phyloP scores from a whole-genome alignment of 2,113 vertebrate genomes.

The Myrmecobius fasciatus region DNA sequence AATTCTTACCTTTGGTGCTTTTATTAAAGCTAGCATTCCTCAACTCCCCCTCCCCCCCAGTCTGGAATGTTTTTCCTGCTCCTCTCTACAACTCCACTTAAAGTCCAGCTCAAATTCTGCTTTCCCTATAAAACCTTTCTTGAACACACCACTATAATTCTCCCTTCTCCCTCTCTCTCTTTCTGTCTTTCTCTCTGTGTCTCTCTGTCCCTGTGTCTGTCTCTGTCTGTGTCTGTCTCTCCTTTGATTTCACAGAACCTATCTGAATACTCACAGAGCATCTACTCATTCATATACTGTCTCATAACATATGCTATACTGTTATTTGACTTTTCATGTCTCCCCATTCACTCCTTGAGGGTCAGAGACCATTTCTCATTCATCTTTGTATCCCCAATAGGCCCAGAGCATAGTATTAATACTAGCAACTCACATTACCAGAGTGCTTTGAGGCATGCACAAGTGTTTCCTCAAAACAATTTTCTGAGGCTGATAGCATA shows the following conservation, averaged over 20 bases:
- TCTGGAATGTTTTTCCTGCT: too few relatives aligned
- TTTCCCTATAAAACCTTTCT: not conserved
- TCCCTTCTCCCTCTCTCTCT: not conserved
- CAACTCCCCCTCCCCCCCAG: too few relatives aligned
- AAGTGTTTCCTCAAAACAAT: not conserved
- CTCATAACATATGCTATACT: not conserved
- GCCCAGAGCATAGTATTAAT: not conserved
- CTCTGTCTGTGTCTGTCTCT: too few relatives aligned
- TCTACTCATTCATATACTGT: not conserved
- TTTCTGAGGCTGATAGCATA: not conserved
- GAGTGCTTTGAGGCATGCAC: not conserved
- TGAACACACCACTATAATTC: not conserved
- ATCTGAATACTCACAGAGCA: not conserved
- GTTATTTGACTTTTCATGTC: not conserved
- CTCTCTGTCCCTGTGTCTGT: too few relatives aligned
- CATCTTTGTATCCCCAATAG: not conserved
- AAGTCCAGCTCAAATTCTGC: not conserved
- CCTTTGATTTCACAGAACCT: not conserved
- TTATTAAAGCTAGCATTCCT: not conserved
- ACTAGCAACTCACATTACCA: not conserved
- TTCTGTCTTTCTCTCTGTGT: too few relatives aligned
- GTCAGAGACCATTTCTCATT: not conserved
- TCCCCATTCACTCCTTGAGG: not conserved
- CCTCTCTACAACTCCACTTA: too few relatives aligned
- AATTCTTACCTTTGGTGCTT: fast-evolving